Base-by-base conservation (phyloP, 2,797 vertebrate genomes). In the Myripristis jacobus region DNA sequence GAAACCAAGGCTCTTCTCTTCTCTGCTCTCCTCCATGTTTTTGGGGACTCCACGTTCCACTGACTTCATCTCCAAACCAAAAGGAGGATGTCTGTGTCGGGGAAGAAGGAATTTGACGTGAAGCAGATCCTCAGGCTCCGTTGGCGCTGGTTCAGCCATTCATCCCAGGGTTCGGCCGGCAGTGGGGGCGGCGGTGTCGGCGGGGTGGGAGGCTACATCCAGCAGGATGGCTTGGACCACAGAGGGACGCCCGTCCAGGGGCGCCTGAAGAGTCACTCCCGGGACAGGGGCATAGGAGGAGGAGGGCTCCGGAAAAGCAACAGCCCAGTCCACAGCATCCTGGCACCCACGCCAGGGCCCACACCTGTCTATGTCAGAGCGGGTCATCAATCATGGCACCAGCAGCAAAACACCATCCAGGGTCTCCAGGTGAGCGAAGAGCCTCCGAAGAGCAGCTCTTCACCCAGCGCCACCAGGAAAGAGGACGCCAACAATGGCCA, bases 91-190 rank as follows among this genome's bases (percentile, higher is more conserved):
- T 98, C 97, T 81, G 95, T 98, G 25, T 96, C 97, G 70, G 96
- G 96, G 65, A 98, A 98, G 94, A 98, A 98, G 88, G 96, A 98
- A 91, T 99, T 98, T 93, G 96, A 97, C 65, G 96, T 99, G 90
- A 99, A 99, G 92, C 97, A 99, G 95, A 98, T 98, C 91, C 94
- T 98, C 81, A 93, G 96, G 92, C 96, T 99, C 46, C 96, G 96
- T 84, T 99, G 97, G 98, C 94, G 97, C 77, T 99, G 97, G 97
- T 99, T 99, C 84, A 97, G 96, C 86, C 98, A 98, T 93, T 96
- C 96, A 79, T 96, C 96, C 63, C 96, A 96, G 90, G 94, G 95
- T 88, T 92, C 95, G 16, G 84, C 95, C 19, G 95, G 96, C 73
- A 86, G 93, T 51, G 96, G 95, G 78, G 95, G 94, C 73, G 94